Evolutionary conservation across 1,140 invertebrate genomes (phyloP).

Genomic region (Caenorhabditis brenneri): DNA sequence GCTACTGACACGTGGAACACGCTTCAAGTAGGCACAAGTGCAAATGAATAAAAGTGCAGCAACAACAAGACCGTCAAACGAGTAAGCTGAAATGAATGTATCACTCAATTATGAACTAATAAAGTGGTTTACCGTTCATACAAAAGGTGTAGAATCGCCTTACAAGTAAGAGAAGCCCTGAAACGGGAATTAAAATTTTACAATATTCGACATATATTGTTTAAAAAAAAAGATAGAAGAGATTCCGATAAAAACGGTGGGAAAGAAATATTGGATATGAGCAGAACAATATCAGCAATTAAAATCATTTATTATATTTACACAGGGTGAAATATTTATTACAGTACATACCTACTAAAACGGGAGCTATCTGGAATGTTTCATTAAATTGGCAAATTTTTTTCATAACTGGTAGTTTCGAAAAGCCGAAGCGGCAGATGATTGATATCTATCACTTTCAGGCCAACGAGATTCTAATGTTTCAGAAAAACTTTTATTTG

Average conservation of each 20-base stretch:
- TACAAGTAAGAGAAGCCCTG: background rate
- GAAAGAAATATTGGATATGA: background rate
- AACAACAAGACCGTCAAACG: constrained; percentile 52
- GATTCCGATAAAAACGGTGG: background rate
- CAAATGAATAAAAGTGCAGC: constrained; percentile 47
- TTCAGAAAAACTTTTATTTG: background rate
- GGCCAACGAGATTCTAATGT: background rate
- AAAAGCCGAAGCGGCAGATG: background rate
- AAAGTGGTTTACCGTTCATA: constrained; percentile 45
- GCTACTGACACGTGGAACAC: constrained; percentile 45
- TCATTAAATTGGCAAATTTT: background rate
- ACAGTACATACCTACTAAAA: too few relatives aligned
- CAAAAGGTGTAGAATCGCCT: background rate
- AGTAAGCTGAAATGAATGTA: constrained; percentile 45
- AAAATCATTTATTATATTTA: background rate
- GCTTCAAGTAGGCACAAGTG: constrained; percentile 52
- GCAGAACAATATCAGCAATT: background rate
- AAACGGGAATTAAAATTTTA: too few relatives aligned
- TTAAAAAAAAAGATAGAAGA: too few relatives aligned
- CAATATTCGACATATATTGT: too few relatives aligned
- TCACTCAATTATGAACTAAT: background rate
- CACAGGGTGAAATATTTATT: too few relatives aligned
- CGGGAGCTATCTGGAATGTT: too few relatives aligned
- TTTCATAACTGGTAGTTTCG: constrained; percentile 42
- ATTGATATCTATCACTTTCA: constrained; percentile 40